These are phyloP conservation scores for Acleris emargana DNA, from an alignment of 2,888 invertebrate species.

Conservation along the genomic window DNA sequence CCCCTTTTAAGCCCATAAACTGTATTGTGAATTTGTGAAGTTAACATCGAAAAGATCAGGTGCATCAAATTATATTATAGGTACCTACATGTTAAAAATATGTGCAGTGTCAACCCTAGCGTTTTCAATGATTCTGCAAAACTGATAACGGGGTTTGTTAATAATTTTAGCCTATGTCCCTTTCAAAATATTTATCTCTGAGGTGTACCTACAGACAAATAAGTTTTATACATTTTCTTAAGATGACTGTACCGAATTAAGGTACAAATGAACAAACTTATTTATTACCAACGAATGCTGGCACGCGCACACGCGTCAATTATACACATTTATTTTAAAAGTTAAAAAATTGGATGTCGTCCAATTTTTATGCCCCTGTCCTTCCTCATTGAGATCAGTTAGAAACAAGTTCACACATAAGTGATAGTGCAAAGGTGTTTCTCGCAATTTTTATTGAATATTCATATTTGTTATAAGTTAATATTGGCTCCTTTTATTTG, in stretches of 20 bases:
- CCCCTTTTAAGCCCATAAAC: too few relatives aligned
- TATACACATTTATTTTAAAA: slow-evolving; percentile 77
- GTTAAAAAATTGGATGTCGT: slow-evolving; percentile 72
- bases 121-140: too few relatives aligned
- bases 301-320: slow-evolving; percentile 46
- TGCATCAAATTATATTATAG: too few relatives aligned
- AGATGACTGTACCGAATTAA: slow-evolving; percentile 15
- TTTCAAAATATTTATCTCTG: too few relatives aligned
- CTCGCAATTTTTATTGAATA: slow-evolving; percentile 8
- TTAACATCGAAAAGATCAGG: too few relatives aligned
- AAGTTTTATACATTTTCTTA: too few relatives aligned
- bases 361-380: slow-evolving; percentile 71
- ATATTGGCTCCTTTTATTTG: slow-evolving; percentile 26
- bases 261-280: slow-evolving; percentile 13
- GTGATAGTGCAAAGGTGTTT: slow-evolving; percentile 31
- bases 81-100: too few relatives aligned
- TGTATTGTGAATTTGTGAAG: too few relatives aligned
- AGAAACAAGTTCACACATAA: slow-evolving; percentile 29
- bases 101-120: too few relatives aligned
- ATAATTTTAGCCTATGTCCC: neutral
- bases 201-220: too few relatives aligned
- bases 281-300: slow-evolving; percentile 42
- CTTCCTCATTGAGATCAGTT: slow-evolving; percentile 60
- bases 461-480: slow-evolving; percentile 19
- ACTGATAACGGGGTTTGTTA: too few relatives aligned